Conservation (phyloP, 2,797 vertebrate species). For the Epinephelus awoara region DNA sequence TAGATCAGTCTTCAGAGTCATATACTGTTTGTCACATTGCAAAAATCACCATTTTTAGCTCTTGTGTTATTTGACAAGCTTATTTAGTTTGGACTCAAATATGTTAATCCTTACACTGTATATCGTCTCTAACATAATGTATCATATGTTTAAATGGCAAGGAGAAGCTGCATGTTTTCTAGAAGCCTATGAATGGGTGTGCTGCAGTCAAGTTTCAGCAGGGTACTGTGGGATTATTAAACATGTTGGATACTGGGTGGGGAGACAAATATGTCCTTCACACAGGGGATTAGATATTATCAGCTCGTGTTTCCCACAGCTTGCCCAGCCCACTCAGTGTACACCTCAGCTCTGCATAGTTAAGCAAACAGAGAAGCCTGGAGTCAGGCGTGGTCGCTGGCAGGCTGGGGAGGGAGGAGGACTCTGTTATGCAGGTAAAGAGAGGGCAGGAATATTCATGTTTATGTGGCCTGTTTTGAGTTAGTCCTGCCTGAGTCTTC, state of each 20-base stretch:
- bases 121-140: conserved; percentile 26
- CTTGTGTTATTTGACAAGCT: conserved; percentile 10
- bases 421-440: background rate
- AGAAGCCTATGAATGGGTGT: conserved; percentile 20
- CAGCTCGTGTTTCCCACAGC: conserved; percentile 86
- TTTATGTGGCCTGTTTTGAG: conserved; percentile 50
- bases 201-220: conserved; percentile 65
- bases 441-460: conserved; percentile 29
- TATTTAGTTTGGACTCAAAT: conserved; percentile 7
- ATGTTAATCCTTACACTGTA: conserved; percentile 19
- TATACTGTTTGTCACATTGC: background rate
- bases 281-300: conserved; percentile 88
- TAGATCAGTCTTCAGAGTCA: conserved; percentile 7
- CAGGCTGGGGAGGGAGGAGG: conserved; percentile 34
- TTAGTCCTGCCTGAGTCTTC: conserved; percentile 39
- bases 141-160: conserved; percentile 21
- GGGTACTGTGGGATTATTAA: conserved; percentile 65
- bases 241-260: conserved; percentile 74
- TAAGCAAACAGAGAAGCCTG: conserved; percentile 70
- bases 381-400: conserved; percentile 41
- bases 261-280: conserved; percentile 89
- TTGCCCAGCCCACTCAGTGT: conserved; percentile 73
- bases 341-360: conserved; percentile 69
- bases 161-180: conserved; percentile 26
- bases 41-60: conserved; percentile 1